A percentile compares a stretch with the other conserved stretches of the same genome.
These are phyloP conservation scores for Cydia fagiglandana DNA, from an alignment of 1,140 invertebrate genomes.

Conservation along the genomic window DNA sequence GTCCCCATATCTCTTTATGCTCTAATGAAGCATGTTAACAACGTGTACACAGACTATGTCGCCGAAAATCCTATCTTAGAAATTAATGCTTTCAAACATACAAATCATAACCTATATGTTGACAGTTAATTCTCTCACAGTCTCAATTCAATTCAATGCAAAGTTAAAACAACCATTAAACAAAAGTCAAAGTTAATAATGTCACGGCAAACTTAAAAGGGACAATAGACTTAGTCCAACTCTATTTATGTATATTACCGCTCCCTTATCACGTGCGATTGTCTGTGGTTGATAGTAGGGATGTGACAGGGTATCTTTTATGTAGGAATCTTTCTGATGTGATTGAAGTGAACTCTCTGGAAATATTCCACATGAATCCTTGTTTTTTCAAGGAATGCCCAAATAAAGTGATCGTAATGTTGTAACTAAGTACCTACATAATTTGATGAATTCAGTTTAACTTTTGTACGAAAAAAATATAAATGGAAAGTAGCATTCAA, in stretches of 20 bases:
- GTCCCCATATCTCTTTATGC: too few species aligned
- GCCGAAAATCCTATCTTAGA: too few species aligned
- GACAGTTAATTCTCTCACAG: not conserved
- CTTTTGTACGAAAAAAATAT: too few species aligned
- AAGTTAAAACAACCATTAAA: conserved; percentile 6
- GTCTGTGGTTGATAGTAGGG: conserved; percentile 6
- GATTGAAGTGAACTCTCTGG: not conserved
- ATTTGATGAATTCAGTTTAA: too few species aligned
- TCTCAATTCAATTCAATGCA: not conserved
- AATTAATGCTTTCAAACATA: too few species aligned
- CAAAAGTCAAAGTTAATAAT: conserved; percentile 17
- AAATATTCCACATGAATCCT: too few species aligned
- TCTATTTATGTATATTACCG: not conserved
- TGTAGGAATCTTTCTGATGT: not conserved
- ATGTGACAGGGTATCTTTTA: not conserved
- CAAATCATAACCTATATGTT: not conserved
- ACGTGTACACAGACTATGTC: too few species aligned
- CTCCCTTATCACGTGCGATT: conserved; percentile 15
- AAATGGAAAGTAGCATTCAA: too few species aligned
- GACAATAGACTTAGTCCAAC: conserved; percentile 24
- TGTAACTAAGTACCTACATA: too few species aligned
- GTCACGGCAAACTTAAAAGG: conserved; percentile 1
- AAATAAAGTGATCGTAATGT: too few species aligned
- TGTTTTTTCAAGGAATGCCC: too few species aligned
- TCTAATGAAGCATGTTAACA: too few species aligned